These are phyloP conservation scores for Strix aluco DNA, from an alignment of 2,113 vertebrate genomes.

Conservation along the genomic window DNA sequence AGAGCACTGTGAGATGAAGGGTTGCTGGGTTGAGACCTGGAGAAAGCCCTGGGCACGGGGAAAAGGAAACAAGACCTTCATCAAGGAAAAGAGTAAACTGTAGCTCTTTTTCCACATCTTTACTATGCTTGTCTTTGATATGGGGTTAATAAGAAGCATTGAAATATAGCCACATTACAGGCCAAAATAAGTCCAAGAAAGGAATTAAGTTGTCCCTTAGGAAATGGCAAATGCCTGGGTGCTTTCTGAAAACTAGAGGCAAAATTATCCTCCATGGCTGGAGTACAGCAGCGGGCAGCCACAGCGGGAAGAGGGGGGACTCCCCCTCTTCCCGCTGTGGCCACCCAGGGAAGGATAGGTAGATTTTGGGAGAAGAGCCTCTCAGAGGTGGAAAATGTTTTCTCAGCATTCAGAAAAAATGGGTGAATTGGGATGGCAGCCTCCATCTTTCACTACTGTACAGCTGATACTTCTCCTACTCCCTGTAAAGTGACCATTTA, in stretches of 20 bases:
- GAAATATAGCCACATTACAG: background rate
- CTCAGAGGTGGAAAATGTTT: background rate
- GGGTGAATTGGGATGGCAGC: background rate
- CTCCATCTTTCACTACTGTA: background rate
- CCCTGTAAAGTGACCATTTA: background rate
- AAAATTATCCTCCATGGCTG: background rate
- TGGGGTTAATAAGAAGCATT: background rate
- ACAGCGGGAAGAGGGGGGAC: background rate
- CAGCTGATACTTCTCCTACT: background rate
- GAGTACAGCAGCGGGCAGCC: rapidly evolving
- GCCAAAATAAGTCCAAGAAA: background rate
- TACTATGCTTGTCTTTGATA: background rate
- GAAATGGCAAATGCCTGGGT: background rate
- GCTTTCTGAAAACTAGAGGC: background rate
- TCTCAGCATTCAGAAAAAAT: background rate
- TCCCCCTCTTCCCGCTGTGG: rapidly evolving
- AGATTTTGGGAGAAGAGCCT: background rate
- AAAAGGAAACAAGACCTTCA: background rate
- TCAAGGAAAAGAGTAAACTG: background rate
- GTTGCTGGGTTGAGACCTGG: background rate
- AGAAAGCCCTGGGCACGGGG: background rate
- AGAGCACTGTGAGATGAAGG: background rate
- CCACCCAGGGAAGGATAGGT: background rate
- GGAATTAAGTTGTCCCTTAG: background rate
- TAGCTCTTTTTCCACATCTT: background rate